phyloP scores from a whole-genome alignment of 2,888 invertebrate genomes.

The Cyrtodaria siliqua region DNA sequence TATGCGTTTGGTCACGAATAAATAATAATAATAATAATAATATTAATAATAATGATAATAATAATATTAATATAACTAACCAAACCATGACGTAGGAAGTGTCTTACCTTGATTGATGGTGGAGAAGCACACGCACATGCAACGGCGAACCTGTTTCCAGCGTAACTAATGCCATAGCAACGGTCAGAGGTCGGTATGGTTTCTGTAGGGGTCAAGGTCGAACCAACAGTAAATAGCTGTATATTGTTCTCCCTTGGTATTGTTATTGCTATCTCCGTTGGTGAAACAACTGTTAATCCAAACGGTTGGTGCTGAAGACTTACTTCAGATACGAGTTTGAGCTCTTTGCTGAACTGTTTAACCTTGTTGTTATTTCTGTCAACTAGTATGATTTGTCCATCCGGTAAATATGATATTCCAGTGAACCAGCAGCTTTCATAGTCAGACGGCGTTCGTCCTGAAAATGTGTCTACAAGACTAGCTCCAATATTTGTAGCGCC shows the following conservation, averaged over 20 bases:
- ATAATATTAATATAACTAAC: no score
- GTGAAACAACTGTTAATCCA: slow-evolving; percentile 49
- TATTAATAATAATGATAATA: no score
- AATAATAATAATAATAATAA: no score
- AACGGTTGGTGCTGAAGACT: slow-evolving; percentile 62
- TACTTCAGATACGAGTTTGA: slow-evolving; percentile 24
- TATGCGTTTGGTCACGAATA: no score
- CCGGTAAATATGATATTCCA: slow-evolving; percentile 57
- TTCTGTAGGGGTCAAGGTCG: slow-evolving; percentile 32
- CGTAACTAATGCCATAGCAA: slow-evolving; percentile 64
- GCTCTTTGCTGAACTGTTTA: slow-evolving; percentile 53
- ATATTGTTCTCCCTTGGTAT: slow-evolving; percentile 63
- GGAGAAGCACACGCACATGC: slow-evolving; percentile 60
- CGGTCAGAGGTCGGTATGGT: slow-evolving; percentile 53
- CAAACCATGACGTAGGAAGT: no score
- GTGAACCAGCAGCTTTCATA: slow-evolving; percentile 65
- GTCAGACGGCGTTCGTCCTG: slow-evolving; percentile 53
- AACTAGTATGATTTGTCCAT: slow-evolving; percentile 52
- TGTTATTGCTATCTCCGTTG: slow-evolving; percentile 56
- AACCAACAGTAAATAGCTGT: slow-evolving; percentile 41
- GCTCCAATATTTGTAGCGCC: slow-evolving; percentile 24
- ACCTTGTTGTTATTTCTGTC: slow-evolving; percentile 68
- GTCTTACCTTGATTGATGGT: slow-evolving; percentile 56
- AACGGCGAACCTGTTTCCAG: slow-evolving; percentile 53
- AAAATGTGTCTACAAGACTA: slow-evolving; percentile 21